Base-by-base conservation (phyloP, 2,113 vertebrate genomes). In the Psephotus haematonotus region DNA sequence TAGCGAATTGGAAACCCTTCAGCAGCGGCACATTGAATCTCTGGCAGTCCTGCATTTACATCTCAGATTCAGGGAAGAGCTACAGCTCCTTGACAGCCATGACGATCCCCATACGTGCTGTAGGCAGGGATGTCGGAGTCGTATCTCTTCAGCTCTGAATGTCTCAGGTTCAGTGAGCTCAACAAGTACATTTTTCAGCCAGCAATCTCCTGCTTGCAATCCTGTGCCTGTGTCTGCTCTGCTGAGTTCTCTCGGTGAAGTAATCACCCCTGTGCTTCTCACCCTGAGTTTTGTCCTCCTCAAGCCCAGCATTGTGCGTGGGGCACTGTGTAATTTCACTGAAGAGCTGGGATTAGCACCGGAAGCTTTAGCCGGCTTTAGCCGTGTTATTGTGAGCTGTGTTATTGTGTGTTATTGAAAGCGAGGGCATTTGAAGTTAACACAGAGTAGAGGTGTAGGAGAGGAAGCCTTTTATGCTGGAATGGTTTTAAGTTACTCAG, bases 121-220 rank as follows among this genome's bases (percentile, higher is more conserved):
- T 23, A 44, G 60, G 60, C 80, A 64, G 63, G 52, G 69, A 46
- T 60, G 85, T 57, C 57, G 29, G 50, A 69, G 57, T 41, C 3
- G 0, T 1, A 0, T 52, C 85, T 76, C 63, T 33, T 63, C 81
- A 7, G 11, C 60, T 76, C 55, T 5, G 3, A 53, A 41, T 7
- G 19, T 47, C 68, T 86, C 41, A 15, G 20, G 31, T 19, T 24
- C 13, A 8, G 4, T 5, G 20, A 82, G 67, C 80, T 63, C 68
- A 68, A 29, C 35, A 28, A 70, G 37, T 63, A 6, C 25, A 24
- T 60, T 72, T 55, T 67, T 53, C 44, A n/a, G 14, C 35, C 13
- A 29, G 20, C 37, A 5, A 5, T 28, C 65, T 46, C 33, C 68
- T 62, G 37, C 64, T 81, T 29, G 39, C 9, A 4, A 3, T 70